A percentile compares a stretch with the other conserved stretches of the same genome.
Conservation (phyloP, 2,113 vertebrate species). For the Anhinga rufa region DNA sequence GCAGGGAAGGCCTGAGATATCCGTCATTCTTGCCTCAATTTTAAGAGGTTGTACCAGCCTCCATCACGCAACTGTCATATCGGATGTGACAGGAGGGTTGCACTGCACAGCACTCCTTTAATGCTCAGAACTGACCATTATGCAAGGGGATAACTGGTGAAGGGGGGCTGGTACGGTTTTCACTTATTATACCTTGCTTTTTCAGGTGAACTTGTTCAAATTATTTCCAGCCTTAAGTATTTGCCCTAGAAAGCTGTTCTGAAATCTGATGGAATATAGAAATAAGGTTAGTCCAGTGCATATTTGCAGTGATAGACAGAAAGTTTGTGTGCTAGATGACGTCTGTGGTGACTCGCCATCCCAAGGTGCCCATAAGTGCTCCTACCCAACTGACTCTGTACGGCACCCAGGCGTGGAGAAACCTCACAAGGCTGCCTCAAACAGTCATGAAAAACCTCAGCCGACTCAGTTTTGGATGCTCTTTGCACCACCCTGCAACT, state of each 20-base stretch:
- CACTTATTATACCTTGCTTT: background rate
- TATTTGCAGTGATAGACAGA: background rate
- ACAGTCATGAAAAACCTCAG: background rate
- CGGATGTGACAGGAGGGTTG: background rate
- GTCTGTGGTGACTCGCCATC: background rate
- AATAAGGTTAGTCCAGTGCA: background rate
- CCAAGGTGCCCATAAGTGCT: fast-evolving
- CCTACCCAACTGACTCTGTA: background rate
- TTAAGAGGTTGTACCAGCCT: slow-evolving; percentile 23
- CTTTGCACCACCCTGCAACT: background rate
- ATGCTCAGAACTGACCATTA: slow-evolving; percentile 17
- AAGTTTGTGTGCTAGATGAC: background rate
- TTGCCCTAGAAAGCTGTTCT: slow-evolving; percentile 9
- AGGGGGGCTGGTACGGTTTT: background rate
- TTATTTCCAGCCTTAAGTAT: slow-evolving; percentile 3
- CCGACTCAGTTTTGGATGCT: background rate
- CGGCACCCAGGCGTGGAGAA: fast-evolving
- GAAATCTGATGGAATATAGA: background rate
- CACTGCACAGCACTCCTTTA: background rate
- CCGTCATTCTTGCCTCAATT: slow-evolving; percentile 17
- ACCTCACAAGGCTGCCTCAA: background rate
- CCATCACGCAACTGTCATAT: background rate
- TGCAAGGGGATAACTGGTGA: background rate
- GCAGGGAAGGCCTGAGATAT: slow-evolving; percentile 26
- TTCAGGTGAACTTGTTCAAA: background rate